Conservation (phyloP, 2,888 invertebrate genomes). For the Lasioglossum lativentre region DNA sequence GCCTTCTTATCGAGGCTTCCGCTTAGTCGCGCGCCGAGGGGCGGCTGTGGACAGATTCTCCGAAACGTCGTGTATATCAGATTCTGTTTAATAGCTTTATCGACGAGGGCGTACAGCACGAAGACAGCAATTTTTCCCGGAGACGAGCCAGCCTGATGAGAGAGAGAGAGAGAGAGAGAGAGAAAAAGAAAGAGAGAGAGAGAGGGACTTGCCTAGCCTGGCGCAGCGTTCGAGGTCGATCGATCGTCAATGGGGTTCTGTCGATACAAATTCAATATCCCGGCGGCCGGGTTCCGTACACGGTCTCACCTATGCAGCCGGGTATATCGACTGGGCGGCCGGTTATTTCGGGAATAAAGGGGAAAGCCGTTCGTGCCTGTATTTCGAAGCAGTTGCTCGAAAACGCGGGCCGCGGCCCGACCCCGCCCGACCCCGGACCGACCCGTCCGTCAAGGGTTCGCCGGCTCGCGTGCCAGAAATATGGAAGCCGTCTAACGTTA, state of each 20-base stretch:
- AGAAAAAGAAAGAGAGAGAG: background rate
- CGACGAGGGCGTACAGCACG: slow-evolving; percentile 22
- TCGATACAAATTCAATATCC: slow-evolving; percentile 69
- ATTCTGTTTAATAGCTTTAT: slow-evolving; percentile 38
- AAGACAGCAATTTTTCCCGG: slow-evolving; percentile 27
- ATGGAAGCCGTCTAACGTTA: slow-evolving; percentile 40
- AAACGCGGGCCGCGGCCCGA: background rate
- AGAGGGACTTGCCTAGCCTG: slow-evolving; percentile 22
- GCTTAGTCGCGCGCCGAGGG: background rate
- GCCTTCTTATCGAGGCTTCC: background rate
- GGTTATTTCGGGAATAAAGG: slow-evolving; percentile 61
- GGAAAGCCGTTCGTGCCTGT: slow-evolving; percentile 28
- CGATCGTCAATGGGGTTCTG: slow-evolving; percentile 60
- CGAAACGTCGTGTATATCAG: slow-evolving; percentile 21
- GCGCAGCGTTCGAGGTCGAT: slow-evolving; percentile 45
- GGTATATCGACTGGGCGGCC: slow-evolving; percentile 15
- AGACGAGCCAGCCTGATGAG: slow-evolving; percentile 5
- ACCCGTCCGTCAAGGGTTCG: slow-evolving; percentile 10
- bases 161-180: background rate
- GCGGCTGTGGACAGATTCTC: background rate
- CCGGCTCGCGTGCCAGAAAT: slow-evolving; percentile 22
- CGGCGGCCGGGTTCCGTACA: background rate
- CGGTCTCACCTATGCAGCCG: slow-evolving; percentile 37
- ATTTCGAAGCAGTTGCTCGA: slow-evolving; percentile 30
- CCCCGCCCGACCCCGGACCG: background rate